phyloP scores from a whole-genome alignment of 2,113 vertebrate genomes.

The Leptocoma aspasia region DNA sequence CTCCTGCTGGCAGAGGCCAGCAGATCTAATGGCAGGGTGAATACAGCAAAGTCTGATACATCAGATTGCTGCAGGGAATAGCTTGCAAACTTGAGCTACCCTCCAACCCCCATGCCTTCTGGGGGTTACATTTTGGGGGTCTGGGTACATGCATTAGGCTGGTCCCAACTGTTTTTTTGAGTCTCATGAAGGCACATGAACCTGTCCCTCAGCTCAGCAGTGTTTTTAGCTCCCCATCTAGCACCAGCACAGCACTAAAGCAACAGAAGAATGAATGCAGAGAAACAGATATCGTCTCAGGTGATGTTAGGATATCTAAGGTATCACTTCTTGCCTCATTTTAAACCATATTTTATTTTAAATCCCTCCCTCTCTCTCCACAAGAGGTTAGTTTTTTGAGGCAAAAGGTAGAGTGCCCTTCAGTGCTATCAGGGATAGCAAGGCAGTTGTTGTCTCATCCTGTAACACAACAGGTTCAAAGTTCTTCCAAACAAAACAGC shows the following conservation, averaged over 20 bases:
- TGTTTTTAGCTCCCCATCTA: not conserved
- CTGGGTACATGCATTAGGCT: not conserved
- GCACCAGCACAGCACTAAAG: not conserved
- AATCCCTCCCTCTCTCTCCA: not conserved
- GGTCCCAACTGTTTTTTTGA: not conserved
- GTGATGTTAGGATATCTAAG: not conserved
- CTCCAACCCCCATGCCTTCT: not conserved
- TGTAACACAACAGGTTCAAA: not conserved
- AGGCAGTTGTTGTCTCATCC: not conserved
- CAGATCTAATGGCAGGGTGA: not conserved
- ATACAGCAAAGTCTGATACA: not conserved
- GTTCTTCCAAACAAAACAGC: not conserved
- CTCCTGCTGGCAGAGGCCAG: not conserved
- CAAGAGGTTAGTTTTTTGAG: not conserved
- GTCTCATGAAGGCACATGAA: fast-evolving
- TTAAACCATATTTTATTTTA: not conserved
- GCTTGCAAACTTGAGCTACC: not conserved
- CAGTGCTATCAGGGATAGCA: fast-evolving
- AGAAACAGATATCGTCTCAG: fast-evolving
- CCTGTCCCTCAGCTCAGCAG: not conserved
- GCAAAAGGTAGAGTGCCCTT: not conserved
- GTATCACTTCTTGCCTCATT: not conserved
- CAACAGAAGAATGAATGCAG: not conserved
- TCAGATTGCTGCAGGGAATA: not conserved
- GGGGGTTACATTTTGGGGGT: not conserved